These are phyloP conservation scores for Percopsis omiscomaycus DNA, from an alignment of 2,797 vertebrate genomes.

Conservation along the genomic window DNA sequence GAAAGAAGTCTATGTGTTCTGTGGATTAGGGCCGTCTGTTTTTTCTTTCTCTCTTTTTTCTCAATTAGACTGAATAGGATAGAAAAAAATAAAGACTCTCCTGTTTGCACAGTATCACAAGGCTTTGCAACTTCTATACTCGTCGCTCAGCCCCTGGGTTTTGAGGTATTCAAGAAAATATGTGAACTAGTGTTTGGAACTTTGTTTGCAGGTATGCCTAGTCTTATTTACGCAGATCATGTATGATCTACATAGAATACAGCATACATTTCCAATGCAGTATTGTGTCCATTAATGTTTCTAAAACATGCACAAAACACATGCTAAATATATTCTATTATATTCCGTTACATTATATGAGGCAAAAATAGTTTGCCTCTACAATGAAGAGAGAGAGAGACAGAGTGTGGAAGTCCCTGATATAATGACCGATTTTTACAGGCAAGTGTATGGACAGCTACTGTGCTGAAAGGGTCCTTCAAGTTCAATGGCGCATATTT, in stretches of 20 bases:
- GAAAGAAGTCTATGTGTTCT: slow-evolving; percentile 87
- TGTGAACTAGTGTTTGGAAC: slow-evolving; percentile 7
- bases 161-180: slow-evolving; percentile 15
- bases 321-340: too few species aligned
- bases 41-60: slow-evolving; percentile 63
- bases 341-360: too few species aligned
- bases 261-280: too few species aligned
- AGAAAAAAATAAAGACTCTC: slow-evolving; percentile 60
- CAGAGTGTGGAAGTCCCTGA: not conserved
- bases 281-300: not conserved
- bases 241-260: too few species aligned
- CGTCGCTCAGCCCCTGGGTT: slow-evolving; percentile 31
- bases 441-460: slow-evolving; percentile 68
- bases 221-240: too few species aligned
- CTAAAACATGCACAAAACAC: not conserved
- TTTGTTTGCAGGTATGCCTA: not conserved
- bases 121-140: slow-evolving; percentile 52
- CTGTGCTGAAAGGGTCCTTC: slow-evolving; percentile 61
- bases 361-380: not conserved
- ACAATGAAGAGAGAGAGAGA: not conserved
- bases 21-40: slow-evolving; percentile 83
- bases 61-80: slow-evolving; percentile 82
- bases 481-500: slow-evolving; percentile 53
- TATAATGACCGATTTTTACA: slow-evolving; percentile 42
- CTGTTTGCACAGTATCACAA: slow-evolving; percentile 77